phyloP scores from a whole-genome alignment of 2,797 vertebrate genomes.

The Enoplosus armatus region DNA sequence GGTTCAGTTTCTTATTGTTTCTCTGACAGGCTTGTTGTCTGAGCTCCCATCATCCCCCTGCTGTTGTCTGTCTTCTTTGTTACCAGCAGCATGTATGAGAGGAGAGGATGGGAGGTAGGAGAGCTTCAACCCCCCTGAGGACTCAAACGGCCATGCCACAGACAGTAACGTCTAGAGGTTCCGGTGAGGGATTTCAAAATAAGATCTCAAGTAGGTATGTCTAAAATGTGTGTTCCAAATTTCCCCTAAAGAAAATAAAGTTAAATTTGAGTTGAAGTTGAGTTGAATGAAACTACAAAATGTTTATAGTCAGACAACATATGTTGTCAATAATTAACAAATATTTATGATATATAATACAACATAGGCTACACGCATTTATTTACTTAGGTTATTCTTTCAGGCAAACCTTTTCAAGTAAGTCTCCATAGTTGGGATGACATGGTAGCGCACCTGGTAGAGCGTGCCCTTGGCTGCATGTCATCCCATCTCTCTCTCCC shows the following conservation, averaged over 20 bases:
- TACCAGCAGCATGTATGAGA: conserved; percentile 56
- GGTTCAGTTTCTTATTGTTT: conserved; percentile 35
- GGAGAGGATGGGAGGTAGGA: conserved; percentile 33
- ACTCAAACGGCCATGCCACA: not conserved
- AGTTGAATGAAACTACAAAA: not conserved
- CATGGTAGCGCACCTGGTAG: too few relatives aligned
- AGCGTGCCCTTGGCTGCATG: too few relatives aligned
- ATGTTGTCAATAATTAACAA: not conserved
- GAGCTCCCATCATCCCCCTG: conserved; percentile 58
- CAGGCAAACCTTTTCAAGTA: too few relatives aligned
- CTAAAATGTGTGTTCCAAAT: not conserved
- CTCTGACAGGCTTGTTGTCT: conserved; percentile 40
- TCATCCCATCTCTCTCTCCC: too few relatives aligned
- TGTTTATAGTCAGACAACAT: not conserved
- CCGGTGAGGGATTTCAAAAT: conserved; percentile 55
- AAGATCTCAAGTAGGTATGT: conserved; percentile 5
- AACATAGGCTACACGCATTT: too few relatives aligned
- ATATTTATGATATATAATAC: not conserved
- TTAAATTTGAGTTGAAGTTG: not conserved
- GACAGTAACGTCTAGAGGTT: rapidly evolving
- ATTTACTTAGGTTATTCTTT: too few relatives aligned
- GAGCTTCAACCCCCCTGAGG: conserved; percentile 8
- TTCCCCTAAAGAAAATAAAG: not conserved
- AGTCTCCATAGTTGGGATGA: too few relatives aligned
- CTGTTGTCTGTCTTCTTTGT: conserved; percentile 79